Evolutionary conservation across 1,140 invertebrate genomes (phyloP).

Genomic region (Zaprionus taronus): DNA sequence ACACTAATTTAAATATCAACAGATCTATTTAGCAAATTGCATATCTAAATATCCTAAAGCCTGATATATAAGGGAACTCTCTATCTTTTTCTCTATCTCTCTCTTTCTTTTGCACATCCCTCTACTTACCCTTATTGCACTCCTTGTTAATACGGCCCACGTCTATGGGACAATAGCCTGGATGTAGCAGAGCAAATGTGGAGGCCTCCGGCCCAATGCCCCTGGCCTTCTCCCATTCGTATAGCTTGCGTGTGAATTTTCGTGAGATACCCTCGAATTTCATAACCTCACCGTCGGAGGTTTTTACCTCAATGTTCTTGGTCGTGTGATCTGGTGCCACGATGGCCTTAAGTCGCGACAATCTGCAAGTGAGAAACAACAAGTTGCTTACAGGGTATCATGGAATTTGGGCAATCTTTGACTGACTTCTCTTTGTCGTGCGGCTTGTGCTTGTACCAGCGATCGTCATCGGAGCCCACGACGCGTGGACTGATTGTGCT

Average conservation of each 20-base stretch:
- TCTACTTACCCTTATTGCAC: constrained; percentile 58
- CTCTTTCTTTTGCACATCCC: no score
- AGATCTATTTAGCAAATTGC: no score
- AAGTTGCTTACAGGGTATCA: background rate
- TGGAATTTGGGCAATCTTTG: background rate
- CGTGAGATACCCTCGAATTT: constrained; percentile 93
- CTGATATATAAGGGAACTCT: background rate
- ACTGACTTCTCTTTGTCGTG: constrained; percentile 78
- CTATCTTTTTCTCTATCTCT: background rate
- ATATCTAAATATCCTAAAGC: no score
- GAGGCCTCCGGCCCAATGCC: constrained; percentile 92
- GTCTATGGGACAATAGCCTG: constrained; percentile 85
- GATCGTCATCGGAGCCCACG: constrained; percentile 75
- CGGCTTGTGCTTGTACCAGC: constrained; percentile 73
- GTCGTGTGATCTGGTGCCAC: constrained; percentile 85
- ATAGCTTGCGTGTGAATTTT: constrained; percentile 94
- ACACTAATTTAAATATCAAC: no score
- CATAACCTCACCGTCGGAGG: constrained; percentile 90
- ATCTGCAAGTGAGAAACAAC: constrained; percentile 73
- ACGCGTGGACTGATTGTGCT: constrained; percentile 59
- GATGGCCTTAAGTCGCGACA: constrained; percentile 88
- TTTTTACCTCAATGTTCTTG: constrained; percentile 91
- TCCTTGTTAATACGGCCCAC: constrained; percentile 76
- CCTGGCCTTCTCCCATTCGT: constrained; percentile 95
- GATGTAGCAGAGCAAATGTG: constrained; percentile 90